A percentile compares a stretch with the other conserved stretches of the same genome.
Evolutionary conservation across 30 jellyfish, hydroid and myxozoan genomes (phyloP).

Genomic region (Aurelia coerulea): DNA sequence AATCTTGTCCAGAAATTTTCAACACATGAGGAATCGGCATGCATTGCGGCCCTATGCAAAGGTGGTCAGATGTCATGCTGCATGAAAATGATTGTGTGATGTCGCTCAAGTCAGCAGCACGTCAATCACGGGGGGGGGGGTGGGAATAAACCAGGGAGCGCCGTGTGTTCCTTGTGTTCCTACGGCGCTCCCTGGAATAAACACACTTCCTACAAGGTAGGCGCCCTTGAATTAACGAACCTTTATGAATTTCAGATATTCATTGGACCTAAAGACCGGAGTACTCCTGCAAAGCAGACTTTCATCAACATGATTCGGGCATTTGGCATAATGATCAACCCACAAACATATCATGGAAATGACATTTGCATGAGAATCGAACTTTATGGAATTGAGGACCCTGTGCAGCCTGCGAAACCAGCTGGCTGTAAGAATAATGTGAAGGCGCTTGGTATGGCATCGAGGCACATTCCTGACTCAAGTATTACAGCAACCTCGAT

Average conservation of each 20-base stretch:
- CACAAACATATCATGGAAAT: conserved; percentile 61
- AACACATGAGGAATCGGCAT: too few relatives aligned
- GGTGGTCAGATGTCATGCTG: too few relatives aligned
- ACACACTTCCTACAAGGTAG: too few relatives aligned
- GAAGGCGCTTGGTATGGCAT: conserved; percentile 59
- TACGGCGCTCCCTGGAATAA: too few relatives aligned
- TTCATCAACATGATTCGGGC: conserved; percentile 16
- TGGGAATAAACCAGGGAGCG: too few relatives aligned
- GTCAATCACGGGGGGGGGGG: too few relatives aligned
- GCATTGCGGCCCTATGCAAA: too few relatives aligned
- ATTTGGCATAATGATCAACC: conserved; percentile 35
- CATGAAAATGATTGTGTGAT: too few relatives aligned
- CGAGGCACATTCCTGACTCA: conserved; percentile 30
- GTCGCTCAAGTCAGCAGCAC: too few relatives aligned
- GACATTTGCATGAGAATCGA: conserved; percentile 72
- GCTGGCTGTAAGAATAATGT: conserved; percentile 35
- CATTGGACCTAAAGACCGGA: conserved; percentile 56
- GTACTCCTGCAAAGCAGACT: conserved; percentile 27
- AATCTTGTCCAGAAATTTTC: too few relatives aligned
- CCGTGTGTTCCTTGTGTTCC: too few relatives aligned
- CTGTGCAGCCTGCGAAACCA: conserved; percentile 30
- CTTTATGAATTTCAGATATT: conserved; percentile 25
- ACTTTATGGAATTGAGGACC: conserved; percentile 48
- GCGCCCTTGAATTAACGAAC: too few relatives aligned
- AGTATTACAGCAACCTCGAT: conserved; percentile 61